phyloP scores from a whole-genome alignment of 2,113 vertebrate genomes.

The Oreocharis arfaki region DNA sequence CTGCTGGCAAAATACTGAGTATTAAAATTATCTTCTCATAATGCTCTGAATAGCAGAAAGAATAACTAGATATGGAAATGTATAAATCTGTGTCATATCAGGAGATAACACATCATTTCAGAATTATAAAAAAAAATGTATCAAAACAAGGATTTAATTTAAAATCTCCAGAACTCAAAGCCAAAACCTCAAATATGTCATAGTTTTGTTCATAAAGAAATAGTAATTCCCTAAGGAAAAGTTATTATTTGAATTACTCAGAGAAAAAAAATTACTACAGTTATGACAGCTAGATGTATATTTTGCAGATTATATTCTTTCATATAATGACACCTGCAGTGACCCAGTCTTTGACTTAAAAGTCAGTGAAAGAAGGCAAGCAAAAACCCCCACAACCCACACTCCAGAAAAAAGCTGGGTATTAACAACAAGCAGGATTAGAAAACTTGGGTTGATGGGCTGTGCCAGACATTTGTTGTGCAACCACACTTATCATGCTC shows the following conservation, averaged over 20 bases:
- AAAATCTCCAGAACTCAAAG: not conserved
- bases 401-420: not conserved
- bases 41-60: not conserved
- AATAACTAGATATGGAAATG: not conserved
- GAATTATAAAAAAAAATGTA: not conserved
- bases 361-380: not conserved
- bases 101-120: not conserved
- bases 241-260: not conserved
- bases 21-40: not conserved
- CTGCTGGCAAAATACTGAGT: not conserved
- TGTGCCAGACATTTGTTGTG: not conserved
- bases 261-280: rapidly evolving
- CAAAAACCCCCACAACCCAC: not conserved
- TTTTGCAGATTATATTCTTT: not conserved
- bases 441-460: not conserved
- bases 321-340: not conserved
- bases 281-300: not conserved
- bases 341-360: not conserved
- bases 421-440: not conserved
- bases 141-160: not conserved
- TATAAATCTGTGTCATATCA: not conserved
- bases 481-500: not conserved
- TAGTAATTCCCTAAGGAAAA: not conserved
- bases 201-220: not conserved
- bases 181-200: not conserved